Conservation (phyloP, 2,888 invertebrate genomes). For the Dicranocentrus wangi region DNA sequence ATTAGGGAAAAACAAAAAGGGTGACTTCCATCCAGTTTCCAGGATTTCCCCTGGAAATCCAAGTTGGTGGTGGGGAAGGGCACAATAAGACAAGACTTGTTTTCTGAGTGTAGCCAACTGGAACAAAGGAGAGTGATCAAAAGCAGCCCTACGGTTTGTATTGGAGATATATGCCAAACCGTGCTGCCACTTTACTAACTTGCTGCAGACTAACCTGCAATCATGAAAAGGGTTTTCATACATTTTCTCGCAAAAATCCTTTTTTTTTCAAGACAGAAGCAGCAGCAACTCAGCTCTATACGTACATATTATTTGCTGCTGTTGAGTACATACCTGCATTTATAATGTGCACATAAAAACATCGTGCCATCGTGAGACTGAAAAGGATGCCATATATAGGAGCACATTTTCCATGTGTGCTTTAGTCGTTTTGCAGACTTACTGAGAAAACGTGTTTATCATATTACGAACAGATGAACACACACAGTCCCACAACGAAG, state of each 20-base stretch:
- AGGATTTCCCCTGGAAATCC: slow-evolving; percentile 8
- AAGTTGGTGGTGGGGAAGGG: not conserved
- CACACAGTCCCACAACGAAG: no score
- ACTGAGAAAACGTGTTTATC: no score
- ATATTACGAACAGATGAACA: no score
- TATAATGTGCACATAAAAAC: not conserved
- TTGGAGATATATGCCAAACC: slow-evolving; percentile 37
- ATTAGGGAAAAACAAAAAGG: no score
- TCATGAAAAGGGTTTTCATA: slow-evolving; percentile 43
- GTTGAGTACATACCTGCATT: not conserved
- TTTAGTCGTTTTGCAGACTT: not conserved
- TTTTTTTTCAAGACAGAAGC: slow-evolving; percentile 8
- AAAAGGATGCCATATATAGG: not conserved
- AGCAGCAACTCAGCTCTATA: slow-evolving; percentile 11
- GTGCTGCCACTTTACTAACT: slow-evolving; percentile 47
- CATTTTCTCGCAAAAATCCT: slow-evolving; percentile 39
- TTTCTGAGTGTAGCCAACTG: slow-evolving; percentile 45
- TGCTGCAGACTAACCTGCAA: slow-evolving; percentile 41
- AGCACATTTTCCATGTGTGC: slow-evolving; percentile 9
- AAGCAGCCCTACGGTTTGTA: slow-evolving; percentile 39
- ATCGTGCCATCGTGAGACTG: not conserved
- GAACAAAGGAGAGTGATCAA: slow-evolving; percentile 39
- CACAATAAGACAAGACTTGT: not conserved
- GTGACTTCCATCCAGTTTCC: no score
- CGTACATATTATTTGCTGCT: no score